Conservation (phyloP, 2,888 invertebrate species). For the Lypha dubia region DNA sequence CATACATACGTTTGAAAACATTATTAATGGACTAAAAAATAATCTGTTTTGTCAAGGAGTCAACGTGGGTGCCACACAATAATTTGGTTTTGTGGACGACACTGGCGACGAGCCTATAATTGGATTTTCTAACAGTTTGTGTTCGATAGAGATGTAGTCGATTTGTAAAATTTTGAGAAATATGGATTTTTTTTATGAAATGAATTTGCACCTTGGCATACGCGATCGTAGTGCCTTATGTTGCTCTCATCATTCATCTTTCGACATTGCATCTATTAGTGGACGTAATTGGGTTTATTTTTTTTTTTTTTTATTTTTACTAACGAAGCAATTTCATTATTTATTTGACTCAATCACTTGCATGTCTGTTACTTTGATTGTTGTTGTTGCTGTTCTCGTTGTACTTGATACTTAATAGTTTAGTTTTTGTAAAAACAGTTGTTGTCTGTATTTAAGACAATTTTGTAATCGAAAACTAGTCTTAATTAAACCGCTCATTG, state of each 20-base stretch:
- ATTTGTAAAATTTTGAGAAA: no score
- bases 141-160: no score
- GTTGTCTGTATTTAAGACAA: constrained; percentile 29
- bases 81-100: no score
- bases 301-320: constrained; percentile 16
- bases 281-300: constrained; percentile 13
- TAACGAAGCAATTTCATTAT: constrained; percentile 38
- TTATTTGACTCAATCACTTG: constrained; percentile 67
- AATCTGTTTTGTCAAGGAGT: no score
- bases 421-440: constrained; percentile 5
- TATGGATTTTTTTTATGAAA: no score
- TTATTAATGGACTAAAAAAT: no score
- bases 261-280: constrained; percentile 35
- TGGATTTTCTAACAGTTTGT: no score
- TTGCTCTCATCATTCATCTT: constrained; percentile 1
- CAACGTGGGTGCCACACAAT: no score
- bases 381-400: constrained; percentile 39
- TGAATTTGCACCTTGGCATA: no score
- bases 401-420: constrained; percentile 30
- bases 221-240: neutral
- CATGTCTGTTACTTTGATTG: constrained; percentile 56
- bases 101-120: no score
- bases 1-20: no score
- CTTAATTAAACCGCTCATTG: constrained; percentile 41
- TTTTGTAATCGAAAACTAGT: constrained; percentile 66